phyloP scores from a whole-genome alignment of 1,140 invertebrate genomes.

The Acyrthosiphon pisum region DNA sequence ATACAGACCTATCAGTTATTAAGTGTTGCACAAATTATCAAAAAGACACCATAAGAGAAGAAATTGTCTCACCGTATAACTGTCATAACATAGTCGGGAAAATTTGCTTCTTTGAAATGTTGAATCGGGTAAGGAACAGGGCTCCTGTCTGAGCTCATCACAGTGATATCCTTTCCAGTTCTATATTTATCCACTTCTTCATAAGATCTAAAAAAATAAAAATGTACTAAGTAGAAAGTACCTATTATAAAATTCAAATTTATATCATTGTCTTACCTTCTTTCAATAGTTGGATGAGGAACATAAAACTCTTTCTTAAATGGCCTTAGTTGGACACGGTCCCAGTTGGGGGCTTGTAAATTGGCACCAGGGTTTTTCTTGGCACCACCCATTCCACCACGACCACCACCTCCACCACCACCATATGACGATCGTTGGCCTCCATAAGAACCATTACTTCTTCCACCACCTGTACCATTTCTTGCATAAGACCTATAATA shows the following conservation, averaged over 20 bases:
- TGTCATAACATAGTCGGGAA: slow-evolving; percentile 78
- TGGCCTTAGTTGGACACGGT: slow-evolving; percentile 75
- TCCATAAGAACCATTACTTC: slow-evolving; percentile 61
- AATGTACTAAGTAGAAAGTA: background rate
- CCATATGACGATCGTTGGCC: slow-evolving; percentile 62
- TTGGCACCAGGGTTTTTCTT: slow-evolving; percentile 56
- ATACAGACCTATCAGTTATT: background rate
- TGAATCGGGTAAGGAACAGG: slow-evolving; percentile 80
- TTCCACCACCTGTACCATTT: slow-evolving; percentile 58
- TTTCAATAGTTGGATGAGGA: slow-evolving; percentile 69
- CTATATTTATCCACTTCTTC: slow-evolving; percentile 58
- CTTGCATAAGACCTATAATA: slow-evolving; percentile 43
- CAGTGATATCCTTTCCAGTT: slow-evolving; percentile 64
- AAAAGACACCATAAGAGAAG: background rate
- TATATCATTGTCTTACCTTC: slow-evolving; percentile 62
- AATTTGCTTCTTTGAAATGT: slow-evolving; percentile 80
- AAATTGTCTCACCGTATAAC: slow-evolving; percentile 62
- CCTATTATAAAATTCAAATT: background rate
- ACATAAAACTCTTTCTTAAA: slow-evolving; percentile 96
- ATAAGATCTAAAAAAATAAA: slow-evolving; percentile 57
- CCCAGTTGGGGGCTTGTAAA: slow-evolving; percentile 82
- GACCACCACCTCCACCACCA: slow-evolving; percentile 62
- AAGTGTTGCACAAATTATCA: background rate
- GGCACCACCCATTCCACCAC: slow-evolving; percentile 61
- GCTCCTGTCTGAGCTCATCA: slow-evolving; percentile 66